Percentiles rank a stretch among this genome's conserved stretches.
phyloP scores from a whole-genome alignment of 2,797 vertebrate species.

The Manis javanica region DNA sequence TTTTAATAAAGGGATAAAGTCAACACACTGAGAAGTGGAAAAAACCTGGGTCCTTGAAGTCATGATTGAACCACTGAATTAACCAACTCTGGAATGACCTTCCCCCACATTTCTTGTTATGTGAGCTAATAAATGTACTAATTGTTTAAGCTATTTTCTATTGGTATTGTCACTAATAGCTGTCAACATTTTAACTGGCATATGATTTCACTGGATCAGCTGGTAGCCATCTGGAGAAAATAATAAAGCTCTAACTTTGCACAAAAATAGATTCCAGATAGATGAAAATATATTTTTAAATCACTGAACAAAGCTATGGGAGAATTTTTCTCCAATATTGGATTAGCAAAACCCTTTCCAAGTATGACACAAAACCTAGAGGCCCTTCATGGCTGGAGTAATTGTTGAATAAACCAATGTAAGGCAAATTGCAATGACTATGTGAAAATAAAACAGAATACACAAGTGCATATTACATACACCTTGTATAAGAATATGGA shows the following conservation, averaged over 20 bases:
- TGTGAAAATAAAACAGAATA: neutral
- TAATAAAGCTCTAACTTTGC: neutral
- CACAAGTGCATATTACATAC: neutral
- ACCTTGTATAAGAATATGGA: neutral
- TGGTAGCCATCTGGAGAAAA: neutral
- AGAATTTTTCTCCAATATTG: neutral
- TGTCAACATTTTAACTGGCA: neutral
- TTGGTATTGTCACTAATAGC: neutral
- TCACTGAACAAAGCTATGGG: neutral
- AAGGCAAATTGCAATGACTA: neutral
- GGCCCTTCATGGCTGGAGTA: neutral
- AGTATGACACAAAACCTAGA: neutral
- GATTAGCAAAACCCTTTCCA: neutral
- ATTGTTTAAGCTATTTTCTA: neutral
- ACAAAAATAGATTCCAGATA: slow-evolving; percentile 23
- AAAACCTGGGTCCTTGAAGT: neutral
- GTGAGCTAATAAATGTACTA: neutral
- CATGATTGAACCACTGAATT: neutral
- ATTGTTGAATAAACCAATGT: neutral
- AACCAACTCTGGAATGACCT: neutral
- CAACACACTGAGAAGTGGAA: neutral
- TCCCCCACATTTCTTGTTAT: neutral
- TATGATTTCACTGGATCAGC: slow-evolving; percentile 7
- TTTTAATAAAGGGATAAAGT: neutral
- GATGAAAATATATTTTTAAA: slow-evolving; percentile 30